Base-by-base conservation (phyloP, 2,113 vertebrate genomes). In the Connochaetes taurinus region DNA sequence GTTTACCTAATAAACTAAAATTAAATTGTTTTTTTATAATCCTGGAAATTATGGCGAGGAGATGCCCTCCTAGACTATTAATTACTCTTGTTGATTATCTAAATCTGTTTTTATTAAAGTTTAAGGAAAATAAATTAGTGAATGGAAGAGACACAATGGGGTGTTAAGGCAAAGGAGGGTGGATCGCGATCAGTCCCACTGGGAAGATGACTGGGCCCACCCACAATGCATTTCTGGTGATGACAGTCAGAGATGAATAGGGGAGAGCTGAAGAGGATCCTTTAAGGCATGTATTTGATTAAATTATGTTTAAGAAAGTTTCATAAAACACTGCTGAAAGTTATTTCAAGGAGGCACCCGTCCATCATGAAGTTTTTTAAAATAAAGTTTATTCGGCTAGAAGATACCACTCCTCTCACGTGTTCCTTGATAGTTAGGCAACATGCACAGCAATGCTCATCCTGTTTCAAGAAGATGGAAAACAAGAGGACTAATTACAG, bases 401-500 rank as follows among this genome's bases (percentile, higher is more conserved):
- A 88, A 95, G 50, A 76, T 31, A 64, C 2, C n/a, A 8, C 1
- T 88, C 43, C 91, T 57, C 55, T 88, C 47, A 36, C 23, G 0
- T 55, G 62, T 82, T 80, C 36, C 58, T 57, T 85, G 64, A 53
- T 76, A 80, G 19, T 58, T 62, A 78, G 94, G 57, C 55, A 89
- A 43, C 12, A 83, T 0, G 6, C 47, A 55, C 13, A 50, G 57
- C 14, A 74, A 80, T 85, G 23, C 40, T 60, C 80, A 36, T 64
- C 36, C 67, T 84, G 16, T 60, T 97, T 71, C 85, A 87, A 57
- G 50, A 97, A 94, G 86, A 67, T 17, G 53, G 62, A 95, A 97
- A 97, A 95, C 93, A 98, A 98, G 80, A 94, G 52, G 9, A 31
- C 50, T 95, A 95, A 95, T 95, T 98, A 93, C 58, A 40, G n/a